Conservation (phyloP, 2,113 vertebrate genomes). For the Actinemys pallida region DNA sequence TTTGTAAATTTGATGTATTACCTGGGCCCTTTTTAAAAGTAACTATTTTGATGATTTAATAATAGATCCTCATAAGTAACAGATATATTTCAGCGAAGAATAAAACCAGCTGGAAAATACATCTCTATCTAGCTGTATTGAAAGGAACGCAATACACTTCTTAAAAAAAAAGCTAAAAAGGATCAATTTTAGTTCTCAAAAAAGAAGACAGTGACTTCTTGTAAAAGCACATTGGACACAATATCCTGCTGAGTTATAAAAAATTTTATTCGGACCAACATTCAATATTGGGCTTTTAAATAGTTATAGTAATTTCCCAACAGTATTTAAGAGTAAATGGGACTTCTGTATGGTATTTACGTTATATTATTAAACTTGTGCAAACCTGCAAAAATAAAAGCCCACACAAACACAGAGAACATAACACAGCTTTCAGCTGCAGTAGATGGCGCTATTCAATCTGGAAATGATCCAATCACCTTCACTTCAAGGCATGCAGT, state of each 20-base stretch:
- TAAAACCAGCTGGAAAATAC: neutral
- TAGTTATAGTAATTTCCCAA: neutral
- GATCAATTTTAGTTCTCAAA: neutral
- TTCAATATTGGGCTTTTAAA: neutral
- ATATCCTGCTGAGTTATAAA: neutral
- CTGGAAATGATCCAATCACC: neutral
- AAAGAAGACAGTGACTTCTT: neutral
- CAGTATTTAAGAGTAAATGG: neutral
- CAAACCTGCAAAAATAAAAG: slow-evolving; percentile 21
- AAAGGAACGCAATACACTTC: neutral
- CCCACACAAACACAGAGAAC: slow-evolving; percentile 35
- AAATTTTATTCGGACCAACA: slow-evolving; percentile 24
- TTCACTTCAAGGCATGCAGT: fast-evolving
- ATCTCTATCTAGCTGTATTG: neutral
- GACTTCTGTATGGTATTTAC: neutral
- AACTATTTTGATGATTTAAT: neutral
- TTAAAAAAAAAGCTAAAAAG: slow-evolving; percentile 12
- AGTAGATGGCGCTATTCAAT: neutral
- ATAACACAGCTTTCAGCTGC: neutral
- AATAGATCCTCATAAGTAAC: neutral
- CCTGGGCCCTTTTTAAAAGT: neutral
- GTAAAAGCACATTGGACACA: slow-evolving; percentile 10
- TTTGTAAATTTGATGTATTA: neutral
- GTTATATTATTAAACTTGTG: neutral
- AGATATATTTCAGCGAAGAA: neutral